Conservation (phyloP, 2,888 invertebrate species). For the Amiota communis region DNA sequence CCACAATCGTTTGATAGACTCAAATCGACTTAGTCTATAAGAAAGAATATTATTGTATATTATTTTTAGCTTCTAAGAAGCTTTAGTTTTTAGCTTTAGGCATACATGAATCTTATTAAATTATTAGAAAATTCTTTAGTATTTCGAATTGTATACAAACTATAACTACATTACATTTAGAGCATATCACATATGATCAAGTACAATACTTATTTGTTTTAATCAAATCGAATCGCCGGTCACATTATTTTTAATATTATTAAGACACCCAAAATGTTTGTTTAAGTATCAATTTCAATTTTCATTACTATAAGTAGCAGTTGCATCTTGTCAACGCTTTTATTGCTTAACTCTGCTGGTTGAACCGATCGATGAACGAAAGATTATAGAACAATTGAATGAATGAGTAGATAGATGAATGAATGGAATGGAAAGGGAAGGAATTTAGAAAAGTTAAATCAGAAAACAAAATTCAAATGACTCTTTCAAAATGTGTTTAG, state of each 20-base stretch:
- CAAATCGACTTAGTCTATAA: slow-evolving; percentile 40
- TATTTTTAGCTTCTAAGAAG: slow-evolving; percentile 53
- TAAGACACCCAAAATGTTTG: no score
- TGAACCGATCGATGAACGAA: background rate
- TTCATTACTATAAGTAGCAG: no score
- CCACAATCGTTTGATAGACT: background rate
- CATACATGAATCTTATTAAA: slow-evolving; percentile 10
- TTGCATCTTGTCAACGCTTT: slow-evolving; percentile 11
- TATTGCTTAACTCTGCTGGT: slow-evolving; percentile 25
- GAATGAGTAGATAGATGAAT: no score
- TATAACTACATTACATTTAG: background rate
- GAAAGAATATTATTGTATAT: slow-evolving; percentile 33
- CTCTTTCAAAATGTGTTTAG: no score
- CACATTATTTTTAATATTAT: no score
- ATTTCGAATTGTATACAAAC: no score
- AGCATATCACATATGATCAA: background rate
- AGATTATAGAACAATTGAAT: background rate
- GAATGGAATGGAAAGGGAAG: no score
- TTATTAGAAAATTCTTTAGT: no score
- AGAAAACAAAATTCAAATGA: background rate
- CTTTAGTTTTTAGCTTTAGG: slow-evolving; percentile 46
- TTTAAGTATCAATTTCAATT: no score
- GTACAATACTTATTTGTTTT: no score
- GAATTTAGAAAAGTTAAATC: no score
- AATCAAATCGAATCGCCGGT: no score